Conservation (phyloP, 2,888 invertebrate genomes). For the Sturmia bella region DNA sequence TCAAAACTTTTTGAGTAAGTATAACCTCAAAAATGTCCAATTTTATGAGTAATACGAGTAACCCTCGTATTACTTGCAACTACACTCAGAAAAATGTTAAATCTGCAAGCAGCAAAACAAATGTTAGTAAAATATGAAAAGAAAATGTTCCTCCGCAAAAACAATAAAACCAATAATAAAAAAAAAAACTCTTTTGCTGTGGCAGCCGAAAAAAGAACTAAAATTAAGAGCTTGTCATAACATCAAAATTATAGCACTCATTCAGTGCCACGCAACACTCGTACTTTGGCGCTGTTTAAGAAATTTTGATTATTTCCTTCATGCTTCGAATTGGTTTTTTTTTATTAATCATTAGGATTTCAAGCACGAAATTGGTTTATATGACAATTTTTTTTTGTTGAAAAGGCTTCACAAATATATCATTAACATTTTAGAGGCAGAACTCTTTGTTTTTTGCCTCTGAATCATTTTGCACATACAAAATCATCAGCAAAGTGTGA, state of each 20-base stretch:
- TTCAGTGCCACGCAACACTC: not conserved
- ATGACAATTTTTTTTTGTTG: slow-evolving; percentile 6
- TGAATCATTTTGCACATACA: slow-evolving; percentile 7
- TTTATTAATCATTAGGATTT: slow-evolving; percentile 44
- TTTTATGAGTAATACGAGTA: too few species aligned
- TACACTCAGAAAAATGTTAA: too few species aligned
- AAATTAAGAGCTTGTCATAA: too few species aligned
- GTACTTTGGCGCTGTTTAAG: not conserved
- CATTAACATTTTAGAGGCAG: not conserved
- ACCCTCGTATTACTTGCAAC: too few species aligned
- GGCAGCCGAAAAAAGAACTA: too few species aligned
- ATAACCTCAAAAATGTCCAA: too few species aligned
- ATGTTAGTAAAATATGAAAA: too few species aligned
- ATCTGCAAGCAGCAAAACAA: too few species aligned
- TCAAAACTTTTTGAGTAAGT: too few species aligned
- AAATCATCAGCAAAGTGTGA: slow-evolving; percentile 10
- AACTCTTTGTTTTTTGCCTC: slow-evolving; percentile 7
- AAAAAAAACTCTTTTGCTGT: too few species aligned
- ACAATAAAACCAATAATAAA: too few species aligned
- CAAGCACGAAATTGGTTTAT: slow-evolving; percentile 19
- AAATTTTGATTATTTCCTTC: slow-evolving; percentile 27
- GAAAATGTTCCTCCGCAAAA: too few species aligned
- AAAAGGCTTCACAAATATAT: not conserved
- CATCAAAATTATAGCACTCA: not conserved
- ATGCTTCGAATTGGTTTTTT: slow-evolving; percentile 20